Percentiles rank a stretch among this genome's conserved stretches.
phyloP scores from a whole-genome alignment of 2,113 vertebrate genomes.

The Athene cunicularia region DNA sequence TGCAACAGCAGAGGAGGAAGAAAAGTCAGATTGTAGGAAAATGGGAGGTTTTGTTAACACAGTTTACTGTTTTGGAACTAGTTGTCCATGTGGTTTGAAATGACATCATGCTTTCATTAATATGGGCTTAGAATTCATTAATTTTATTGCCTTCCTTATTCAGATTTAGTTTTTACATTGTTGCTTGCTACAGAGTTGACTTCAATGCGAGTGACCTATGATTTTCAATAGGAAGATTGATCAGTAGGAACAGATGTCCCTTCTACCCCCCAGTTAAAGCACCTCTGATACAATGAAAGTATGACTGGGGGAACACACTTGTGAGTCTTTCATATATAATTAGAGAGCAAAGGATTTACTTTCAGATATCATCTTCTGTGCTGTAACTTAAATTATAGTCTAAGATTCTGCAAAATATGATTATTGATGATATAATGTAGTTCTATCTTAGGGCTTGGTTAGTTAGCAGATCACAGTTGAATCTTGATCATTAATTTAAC shows the following conservation, averaged over 20 bases:
- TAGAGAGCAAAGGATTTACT: background rate
- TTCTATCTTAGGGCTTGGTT: background rate
- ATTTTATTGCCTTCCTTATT: background rate
- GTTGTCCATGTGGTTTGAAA: background rate
- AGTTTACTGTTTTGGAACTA: background rate
- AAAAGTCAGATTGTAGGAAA: background rate
- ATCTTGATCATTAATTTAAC: background rate
- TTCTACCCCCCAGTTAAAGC: background rate
- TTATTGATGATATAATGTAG: background rate
- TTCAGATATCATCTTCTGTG: background rate
- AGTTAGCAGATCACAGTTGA: background rate
- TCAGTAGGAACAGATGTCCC: background rate
- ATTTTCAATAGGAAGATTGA: background rate
- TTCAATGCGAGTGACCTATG: background rate
- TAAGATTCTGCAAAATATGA: background rate
- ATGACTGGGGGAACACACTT: background rate
- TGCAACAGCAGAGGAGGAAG: background rate
- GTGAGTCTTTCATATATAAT: background rate
- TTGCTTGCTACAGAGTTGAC: background rate
- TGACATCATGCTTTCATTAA: background rate
- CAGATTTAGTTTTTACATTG: background rate
- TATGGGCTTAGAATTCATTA: background rate
- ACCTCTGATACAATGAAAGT: background rate
- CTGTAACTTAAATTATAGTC: background rate
- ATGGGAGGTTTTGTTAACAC: background rate